Base-by-base conservation (phyloP, 2,797 vertebrate genomes). In the Phrynocephalus forsythii region DNA sequence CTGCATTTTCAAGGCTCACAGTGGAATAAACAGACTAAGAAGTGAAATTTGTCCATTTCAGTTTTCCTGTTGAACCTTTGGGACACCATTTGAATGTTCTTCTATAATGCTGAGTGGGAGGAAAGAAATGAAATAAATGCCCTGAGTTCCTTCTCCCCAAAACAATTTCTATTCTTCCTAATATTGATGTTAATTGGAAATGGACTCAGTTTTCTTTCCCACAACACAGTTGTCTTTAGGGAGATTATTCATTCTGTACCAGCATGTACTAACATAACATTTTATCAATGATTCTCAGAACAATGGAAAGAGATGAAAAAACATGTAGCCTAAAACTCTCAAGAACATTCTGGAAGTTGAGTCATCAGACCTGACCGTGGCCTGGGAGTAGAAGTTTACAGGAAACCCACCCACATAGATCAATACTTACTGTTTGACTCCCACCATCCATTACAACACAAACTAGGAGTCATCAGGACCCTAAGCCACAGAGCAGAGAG, bases 41-140 rank as follows among this genome's bases (percentile, higher is more conserved):
- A 86, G 24, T 7, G 7, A 44, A 84, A 24, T 1, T 81, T 85
- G 84, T 28, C 6, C 5, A 77, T 86, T 82, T 73, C 20, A 5
- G 11, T 86, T 87, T 80, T 86, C 50, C 24, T 79, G 11, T 16
- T 9, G 56, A 85, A 84, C 85, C 75, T 76, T 52, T 89, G 81
- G 48, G 69, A 38, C 24, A 78, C 52, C 30, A 77, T 76, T 26
- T 48, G 26, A 84, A 87, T 80, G 33, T 81, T 26, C 20, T 87
- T 6, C 24, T 67, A 16, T 22, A 84, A 69, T 24, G 52, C 8
- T 66, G 67, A 78, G 48, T 68, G 33, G 20, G 20, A 75, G 15
- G 38, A 60, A 68, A 26, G 24, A 13, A 60, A 83, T 72, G 67
- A 73, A 84, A 52, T 56, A 73, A 75, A 15, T 8, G 18, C 69